A percentile compares a stretch with the other conserved stretches of the same genome.
These are phyloP conservation scores for Leptarthrus brevirostris DNA, from an alignment of 2,888 invertebrate genomes.

Conservation along the genomic window DNA sequence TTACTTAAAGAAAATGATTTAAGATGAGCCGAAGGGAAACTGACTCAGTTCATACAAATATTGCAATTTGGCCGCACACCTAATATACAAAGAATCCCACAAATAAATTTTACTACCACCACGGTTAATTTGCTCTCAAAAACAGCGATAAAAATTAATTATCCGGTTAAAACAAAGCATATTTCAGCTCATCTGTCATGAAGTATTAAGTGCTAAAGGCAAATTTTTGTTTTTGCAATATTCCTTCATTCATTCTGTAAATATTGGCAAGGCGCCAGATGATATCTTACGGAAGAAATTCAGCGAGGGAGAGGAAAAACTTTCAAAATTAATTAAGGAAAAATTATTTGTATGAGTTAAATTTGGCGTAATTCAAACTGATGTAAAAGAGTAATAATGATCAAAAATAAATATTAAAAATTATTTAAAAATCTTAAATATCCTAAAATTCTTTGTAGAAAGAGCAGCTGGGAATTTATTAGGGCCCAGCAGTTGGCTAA, in stretches of 20 bases:
- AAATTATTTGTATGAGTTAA: background rate
- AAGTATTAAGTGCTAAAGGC: too few relatives aligned
- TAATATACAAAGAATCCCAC: too few relatives aligned
- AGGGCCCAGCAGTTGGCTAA: too few relatives aligned
- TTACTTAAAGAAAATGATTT: too few relatives aligned
- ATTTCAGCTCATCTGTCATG: too few relatives aligned
- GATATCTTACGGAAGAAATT: background rate
- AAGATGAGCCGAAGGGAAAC: too few relatives aligned
- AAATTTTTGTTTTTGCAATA: constrained; percentile 9
- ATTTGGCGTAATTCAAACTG: background rate
- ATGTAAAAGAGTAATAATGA: background rate
- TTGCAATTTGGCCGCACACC: too few relatives aligned
- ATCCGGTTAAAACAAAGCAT: constrained; percentile 6
- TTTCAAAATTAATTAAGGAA: constrained; percentile 6
- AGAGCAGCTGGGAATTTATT: too few relatives aligned
- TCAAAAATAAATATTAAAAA: background rate
- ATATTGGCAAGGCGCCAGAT: background rate
- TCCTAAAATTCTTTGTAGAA: background rate
- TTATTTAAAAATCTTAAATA: background rate
- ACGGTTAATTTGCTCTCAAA: constrained; percentile 4
- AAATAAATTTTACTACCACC: background rate
- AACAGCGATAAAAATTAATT: constrained; percentile 9
- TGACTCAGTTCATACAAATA: too few relatives aligned
- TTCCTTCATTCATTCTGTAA: background rate
- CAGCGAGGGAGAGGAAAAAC: background rate